Base-by-base conservation (phyloP, 2,888 invertebrate species). In the Lutraria lutraria region DNA sequence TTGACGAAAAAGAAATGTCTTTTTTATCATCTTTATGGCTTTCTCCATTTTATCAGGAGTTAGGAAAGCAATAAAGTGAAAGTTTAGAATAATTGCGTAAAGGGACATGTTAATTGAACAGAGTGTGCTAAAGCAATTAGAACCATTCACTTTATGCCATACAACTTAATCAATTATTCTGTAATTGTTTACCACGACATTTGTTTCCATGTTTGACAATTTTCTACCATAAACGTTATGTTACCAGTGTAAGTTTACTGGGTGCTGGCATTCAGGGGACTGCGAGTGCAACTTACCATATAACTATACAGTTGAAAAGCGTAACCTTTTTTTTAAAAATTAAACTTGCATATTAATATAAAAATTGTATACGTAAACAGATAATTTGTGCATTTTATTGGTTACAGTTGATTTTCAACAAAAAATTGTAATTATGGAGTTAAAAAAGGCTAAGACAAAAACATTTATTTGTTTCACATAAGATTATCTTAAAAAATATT, bases 111-210 rank as follows among this genome's bases (percentile, higher is more conserved):
- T 80, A 80, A 80, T 85, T 85, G 85, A 85, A 60, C 25, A 21
- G 56, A 79, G 60, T 16, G 80, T 56, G 85, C 79, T 85, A 85
- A 54, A 80, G 54, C 54, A 85, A 85, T 85, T 85, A 85, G 72
- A 56, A 60, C 80, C 80, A 63, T 85, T 85, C 60, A 85, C 80
- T 85, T 85, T 85, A 29, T 54, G 29, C 53, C 29, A 21, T 60
- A 29, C 79, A 79, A 80, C 79, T 56, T 85, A 54, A 85, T 85
- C 60, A 79, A n/a, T 21, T n/a, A n/a, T 76, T 79, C 54, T 79
- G 72, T 85, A 85, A 85, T 85, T 85, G 85, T 79, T 19, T 84
- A 72, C 76, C 76, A 76, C 76, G 84, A 84, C 76, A 76, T 76
- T 76, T 19, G 76, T 76, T 76, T 76, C 34, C 34, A 76, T 76